Percentiles rank a stretch among this genome's conserved stretches.
Conservation (phyloP, 2,113 vertebrate species). For the Irena cyanogastra region DNA sequence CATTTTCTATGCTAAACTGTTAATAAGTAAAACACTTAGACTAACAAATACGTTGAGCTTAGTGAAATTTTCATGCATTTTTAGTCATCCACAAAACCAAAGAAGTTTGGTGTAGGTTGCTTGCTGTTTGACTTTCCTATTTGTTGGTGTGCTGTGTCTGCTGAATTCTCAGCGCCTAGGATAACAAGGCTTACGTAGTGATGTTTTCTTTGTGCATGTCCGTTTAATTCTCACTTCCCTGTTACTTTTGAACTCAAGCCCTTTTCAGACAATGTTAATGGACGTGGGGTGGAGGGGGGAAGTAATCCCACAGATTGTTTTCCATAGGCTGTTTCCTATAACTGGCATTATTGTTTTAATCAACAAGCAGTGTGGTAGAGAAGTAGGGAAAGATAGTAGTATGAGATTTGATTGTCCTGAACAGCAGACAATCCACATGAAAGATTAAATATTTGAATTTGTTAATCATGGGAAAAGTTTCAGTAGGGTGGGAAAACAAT, state of each 20-base stretch:
- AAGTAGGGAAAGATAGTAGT: neutral
- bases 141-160: neutral
- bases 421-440: conserved; percentile 9
- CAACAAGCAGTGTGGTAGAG: neutral
- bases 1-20: conserved; percentile 11
- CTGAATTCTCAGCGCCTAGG: neutral
- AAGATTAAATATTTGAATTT: conserved; percentile 25
- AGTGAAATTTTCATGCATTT: conserved; percentile 9
- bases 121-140: neutral
- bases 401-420: neutral
- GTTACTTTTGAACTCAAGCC: neutral
- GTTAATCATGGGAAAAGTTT: conserved; percentile 30
- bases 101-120: neutral
- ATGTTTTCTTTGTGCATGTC: neutral
- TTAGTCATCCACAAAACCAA: neutral
- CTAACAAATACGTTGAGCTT: neutral
- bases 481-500: neutral
- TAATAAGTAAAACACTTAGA: conserved; percentile 35
- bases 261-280: neutral
- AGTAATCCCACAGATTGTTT: neutral
- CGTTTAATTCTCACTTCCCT: neutral
- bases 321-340: neutral
- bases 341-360: neutral
- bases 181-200: neutral
- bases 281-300: accelerated